Evolutionary conservation across 2,888 invertebrate species (phyloP).

Genomic region (Campopleginae sp.): DNA sequence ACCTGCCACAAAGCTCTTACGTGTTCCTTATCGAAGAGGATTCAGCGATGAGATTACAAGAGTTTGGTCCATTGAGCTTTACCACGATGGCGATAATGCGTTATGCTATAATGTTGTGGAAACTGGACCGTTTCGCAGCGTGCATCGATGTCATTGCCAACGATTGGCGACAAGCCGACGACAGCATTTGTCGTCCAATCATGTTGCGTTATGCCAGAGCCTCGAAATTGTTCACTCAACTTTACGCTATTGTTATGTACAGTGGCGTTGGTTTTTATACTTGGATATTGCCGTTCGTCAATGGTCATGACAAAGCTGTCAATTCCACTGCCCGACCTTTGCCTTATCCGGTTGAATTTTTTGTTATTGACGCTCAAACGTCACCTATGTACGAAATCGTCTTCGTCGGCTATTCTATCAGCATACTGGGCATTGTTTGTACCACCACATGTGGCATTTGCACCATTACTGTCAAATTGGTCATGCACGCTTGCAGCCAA

Average conservation of each 20-base stretch:
- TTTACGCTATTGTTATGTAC: constrained; percentile 33
- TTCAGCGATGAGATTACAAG: constrained; percentile 22
- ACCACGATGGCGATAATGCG: constrained; percentile 57
- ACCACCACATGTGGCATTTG: constrained; percentile 46
- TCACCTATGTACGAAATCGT: constrained; percentile 54
- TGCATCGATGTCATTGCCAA: constrained; percentile 46
- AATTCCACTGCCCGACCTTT: constrained; percentile 2
- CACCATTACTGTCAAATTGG: constrained; percentile 58
- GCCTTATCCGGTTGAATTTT: constrained; percentile 42
- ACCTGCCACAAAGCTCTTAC: constrained; percentile 45
- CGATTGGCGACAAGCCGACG: constrained; percentile 56
- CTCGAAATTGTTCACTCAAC: constrained; percentile 29
- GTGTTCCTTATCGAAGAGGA: constrained; percentile 41
- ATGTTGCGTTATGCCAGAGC: constrained; percentile 40
- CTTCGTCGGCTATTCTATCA: constrained; percentile 38
- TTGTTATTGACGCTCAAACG: constrained; percentile 22
- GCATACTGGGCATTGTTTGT: constrained; percentile 25
- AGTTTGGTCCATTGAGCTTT: constrained; percentile 55
- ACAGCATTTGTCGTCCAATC: constrained; percentile 12
- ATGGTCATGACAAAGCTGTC: background rate
- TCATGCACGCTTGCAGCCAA: constrained; percentile 64
- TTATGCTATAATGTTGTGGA: constrained; percentile 52
- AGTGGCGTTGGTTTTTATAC: constrained; percentile 44
- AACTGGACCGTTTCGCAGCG: constrained; percentile 31
- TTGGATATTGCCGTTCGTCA: constrained; percentile 34